Percentiles rank a stretch among this genome's conserved stretches.
Evolutionary conservation across 2,888 invertebrate genomes (phyloP).

Genomic region (Dryomyza anilis): DNA sequence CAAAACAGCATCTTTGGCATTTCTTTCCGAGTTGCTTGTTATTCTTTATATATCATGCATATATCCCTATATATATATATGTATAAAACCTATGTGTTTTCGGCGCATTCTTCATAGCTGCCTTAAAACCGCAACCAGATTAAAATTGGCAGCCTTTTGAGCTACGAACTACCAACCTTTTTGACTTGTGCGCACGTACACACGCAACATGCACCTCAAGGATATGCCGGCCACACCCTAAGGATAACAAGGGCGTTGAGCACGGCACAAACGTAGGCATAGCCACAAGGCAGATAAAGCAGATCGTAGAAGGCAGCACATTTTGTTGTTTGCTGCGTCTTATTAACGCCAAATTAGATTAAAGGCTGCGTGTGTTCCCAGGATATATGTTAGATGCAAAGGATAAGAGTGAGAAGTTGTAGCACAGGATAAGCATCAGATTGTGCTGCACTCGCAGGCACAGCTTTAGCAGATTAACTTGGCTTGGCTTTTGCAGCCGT

Average conservation of each 20-base stretch:
- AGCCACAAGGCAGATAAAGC: background rate
- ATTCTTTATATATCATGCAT: no score
- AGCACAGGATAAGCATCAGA: no score
- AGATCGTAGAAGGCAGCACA: background rate
- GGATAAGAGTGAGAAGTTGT: background rate
- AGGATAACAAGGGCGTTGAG: background rate
- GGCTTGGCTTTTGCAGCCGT: background rate
- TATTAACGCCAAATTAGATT: slow-evolving; percentile 59
- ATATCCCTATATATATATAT: no score
- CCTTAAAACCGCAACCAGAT: background rate
- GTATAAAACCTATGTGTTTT: no score
- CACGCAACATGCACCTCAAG: no score
- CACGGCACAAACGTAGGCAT: background rate
- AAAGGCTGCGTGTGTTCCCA: slow-evolving; percentile 40
- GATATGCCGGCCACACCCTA: background rate
- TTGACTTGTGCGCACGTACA: no score
- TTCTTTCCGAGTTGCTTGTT: no score
- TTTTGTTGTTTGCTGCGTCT: slow-evolving; percentile 40
- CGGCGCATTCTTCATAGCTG: no score
- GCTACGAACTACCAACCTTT: no score
- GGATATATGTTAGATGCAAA: background rate
- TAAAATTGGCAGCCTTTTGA: no score
- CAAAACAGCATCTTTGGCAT: no score
- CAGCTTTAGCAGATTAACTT: background rate
- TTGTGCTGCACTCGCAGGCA: no score